These are phyloP conservation scores for Thalpophila matura DNA, from an alignment of 2,888 invertebrate genomes.

Conservation along the genomic window DNA sequence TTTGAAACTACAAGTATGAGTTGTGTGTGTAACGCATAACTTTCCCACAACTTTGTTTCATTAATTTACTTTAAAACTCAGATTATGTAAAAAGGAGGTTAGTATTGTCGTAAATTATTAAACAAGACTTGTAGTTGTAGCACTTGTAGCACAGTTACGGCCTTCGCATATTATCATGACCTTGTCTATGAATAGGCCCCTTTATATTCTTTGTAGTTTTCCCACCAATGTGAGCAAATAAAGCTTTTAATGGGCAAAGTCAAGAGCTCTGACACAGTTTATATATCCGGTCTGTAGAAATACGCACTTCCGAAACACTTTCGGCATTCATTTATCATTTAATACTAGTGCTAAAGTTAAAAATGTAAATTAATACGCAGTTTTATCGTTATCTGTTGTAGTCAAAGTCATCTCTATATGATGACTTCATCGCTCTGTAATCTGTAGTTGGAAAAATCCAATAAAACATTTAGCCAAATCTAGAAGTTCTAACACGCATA, in stretches of 20 bases:
- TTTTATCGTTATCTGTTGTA: not conserved
- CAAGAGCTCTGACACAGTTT: constrained; percentile 43
- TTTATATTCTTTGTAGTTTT: constrained; percentile 55
- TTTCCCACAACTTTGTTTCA: constrained; percentile 15
- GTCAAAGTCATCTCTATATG: constrained; percentile 31
- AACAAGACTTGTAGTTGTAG: constrained; percentile 34
- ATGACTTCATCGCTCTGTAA: not conserved
- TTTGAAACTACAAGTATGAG: constrained; percentile 15
- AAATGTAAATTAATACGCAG: constrained; percentile 3
- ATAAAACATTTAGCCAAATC: not conserved
- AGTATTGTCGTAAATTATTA: constrained; percentile 46
- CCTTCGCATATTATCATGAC: constrained; percentile 58
- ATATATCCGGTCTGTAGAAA: constrained; percentile 30
- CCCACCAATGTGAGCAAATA: constrained; percentile 37
- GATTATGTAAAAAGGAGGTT: constrained; percentile 13
- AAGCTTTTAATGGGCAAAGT: constrained; percentile 44
- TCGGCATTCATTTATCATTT: constrained; percentile 9
- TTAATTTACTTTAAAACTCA: constrained; percentile 22
- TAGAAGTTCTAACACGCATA: constrained; percentile 29
- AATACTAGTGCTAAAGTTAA: constrained; percentile 10
- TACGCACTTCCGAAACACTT: constrained; percentile 45
- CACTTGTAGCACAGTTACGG: constrained; percentile 20
- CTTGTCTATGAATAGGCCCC: constrained; percentile 64
- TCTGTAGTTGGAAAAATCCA: too few relatives aligned
- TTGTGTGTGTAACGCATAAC: constrained; percentile 13